Conservation (phyloP, 1,140 invertebrate species). For the Parasteatoda tepidariorum region DNA sequence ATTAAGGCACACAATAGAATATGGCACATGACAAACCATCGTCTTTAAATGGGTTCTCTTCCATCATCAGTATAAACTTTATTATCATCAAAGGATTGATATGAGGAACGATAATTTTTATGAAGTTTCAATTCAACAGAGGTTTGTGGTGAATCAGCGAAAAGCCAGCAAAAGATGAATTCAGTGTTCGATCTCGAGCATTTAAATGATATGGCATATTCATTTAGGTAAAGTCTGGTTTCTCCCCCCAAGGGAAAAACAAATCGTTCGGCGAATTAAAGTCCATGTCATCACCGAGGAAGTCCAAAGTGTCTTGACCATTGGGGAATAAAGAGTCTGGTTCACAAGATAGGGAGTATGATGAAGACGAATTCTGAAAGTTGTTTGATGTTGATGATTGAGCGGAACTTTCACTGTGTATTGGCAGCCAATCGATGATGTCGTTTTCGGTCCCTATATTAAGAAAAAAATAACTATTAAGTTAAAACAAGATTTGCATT, state of each 20-base stretch:
- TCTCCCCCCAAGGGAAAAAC: constrained; percentile 42
- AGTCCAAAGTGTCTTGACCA: constrained; percentile 47
- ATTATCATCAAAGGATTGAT: too few species aligned
- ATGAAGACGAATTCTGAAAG: constrained; percentile 14
- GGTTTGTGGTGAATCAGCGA: too few species aligned
- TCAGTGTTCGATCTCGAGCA: too few species aligned
- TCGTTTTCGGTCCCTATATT: constrained; percentile 46
- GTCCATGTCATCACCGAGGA: constrained; percentile 57
- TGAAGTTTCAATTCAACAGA: too few species aligned
- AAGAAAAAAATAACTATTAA: neutral
- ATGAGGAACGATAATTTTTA: too few species aligned
- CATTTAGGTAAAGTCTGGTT: constrained; percentile 31
- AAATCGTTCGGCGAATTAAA: constrained; percentile 45
- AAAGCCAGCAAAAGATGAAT: too few species aligned
- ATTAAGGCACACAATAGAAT: neutral
- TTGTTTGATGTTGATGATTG: constrained; percentile 3
- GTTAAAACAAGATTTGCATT: too few species aligned
- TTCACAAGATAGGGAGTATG: constrained; percentile 10
- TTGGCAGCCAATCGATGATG: constrained; percentile 35
- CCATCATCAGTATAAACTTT: too few species aligned
- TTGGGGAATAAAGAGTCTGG: constrained; percentile 44
- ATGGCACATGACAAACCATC: too few species aligned
- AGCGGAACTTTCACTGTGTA: neutral
- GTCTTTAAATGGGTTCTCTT: too few species aligned
- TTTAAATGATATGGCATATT: too few species aligned